A percentile compares a stretch with the other conserved stretches of the same genome.
Evolutionary conservation across 2,113 vertebrate species (phyloP).

Genomic region (Dipodomys spectabilis): DNA sequence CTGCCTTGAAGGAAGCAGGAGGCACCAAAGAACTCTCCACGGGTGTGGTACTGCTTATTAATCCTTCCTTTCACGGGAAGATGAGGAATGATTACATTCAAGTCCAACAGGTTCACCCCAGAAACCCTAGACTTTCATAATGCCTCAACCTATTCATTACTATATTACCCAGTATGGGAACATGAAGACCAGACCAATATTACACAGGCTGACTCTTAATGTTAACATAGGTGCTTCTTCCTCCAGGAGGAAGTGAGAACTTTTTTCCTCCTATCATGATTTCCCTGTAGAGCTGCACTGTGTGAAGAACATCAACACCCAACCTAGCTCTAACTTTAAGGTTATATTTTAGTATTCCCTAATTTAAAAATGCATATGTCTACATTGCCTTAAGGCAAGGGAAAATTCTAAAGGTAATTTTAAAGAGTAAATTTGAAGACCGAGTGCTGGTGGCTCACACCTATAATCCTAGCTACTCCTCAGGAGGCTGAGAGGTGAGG

Average conservation of each 20-base stretch:
- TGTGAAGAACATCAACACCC: not conserved
- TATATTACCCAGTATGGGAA: not conserved
- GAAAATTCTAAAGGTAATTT: not conserved
- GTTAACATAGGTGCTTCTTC: not conserved
- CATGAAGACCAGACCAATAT: not conserved
- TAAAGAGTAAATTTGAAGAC: not conserved
- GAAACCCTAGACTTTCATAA: constrained; percentile 40
- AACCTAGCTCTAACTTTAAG: not conserved
- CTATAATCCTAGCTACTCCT: no score
- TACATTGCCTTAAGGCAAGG: constrained; percentile 12
- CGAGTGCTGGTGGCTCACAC: no score
- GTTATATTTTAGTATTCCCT: constrained; percentile 23
- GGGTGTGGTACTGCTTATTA: constrained; percentile 44
- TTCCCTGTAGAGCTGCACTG: not conserved
- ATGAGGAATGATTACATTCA: constrained; percentile 61
- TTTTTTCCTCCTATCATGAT: not conserved
- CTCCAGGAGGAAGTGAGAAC: not conserved
- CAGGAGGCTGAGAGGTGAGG: no score
- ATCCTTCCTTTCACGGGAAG: constrained; percentile 17
- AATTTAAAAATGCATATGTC: constrained; percentile 36
- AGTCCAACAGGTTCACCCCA: constrained; percentile 72
- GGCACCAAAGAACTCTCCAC: not conserved
- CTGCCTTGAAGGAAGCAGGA: not conserved
- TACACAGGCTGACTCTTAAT: not conserved
- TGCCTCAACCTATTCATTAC: constrained; percentile 3